A percentile compares a stretch with the other conserved stretches of the same genome.
These are phyloP conservation scores for Peucedramus taeniatus DNA, from an alignment of 2,113 vertebrate species.

Conservation along the genomic window DNA sequence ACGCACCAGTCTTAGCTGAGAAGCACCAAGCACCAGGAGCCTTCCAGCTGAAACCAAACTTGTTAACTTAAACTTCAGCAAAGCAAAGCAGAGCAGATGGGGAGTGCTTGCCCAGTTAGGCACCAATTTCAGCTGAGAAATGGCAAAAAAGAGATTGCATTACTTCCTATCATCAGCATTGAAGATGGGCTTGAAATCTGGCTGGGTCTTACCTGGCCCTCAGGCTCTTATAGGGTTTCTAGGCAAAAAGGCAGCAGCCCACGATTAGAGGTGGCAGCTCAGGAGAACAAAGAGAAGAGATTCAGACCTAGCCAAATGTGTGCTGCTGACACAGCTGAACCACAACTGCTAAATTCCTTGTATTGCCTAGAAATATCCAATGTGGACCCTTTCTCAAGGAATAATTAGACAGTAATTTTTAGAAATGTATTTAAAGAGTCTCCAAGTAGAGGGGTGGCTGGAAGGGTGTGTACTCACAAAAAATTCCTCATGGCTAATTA, in stretches of 20 bases:
- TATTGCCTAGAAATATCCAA: not conserved
- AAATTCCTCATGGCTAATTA: not conserved
- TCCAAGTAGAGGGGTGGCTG: not conserved
- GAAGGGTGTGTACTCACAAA: not conserved
- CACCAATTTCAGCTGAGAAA: constrained; percentile 46
- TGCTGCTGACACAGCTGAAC: not conserved
- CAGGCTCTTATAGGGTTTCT: constrained; percentile 1
- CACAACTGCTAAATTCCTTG: not conserved
- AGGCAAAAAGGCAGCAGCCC: not conserved
- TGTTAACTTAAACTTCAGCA: constrained; percentile 55
- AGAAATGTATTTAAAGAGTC: not conserved
- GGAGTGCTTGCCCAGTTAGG: constrained; percentile 17
- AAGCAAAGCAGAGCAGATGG: constrained; percentile 48
- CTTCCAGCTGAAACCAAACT: constrained; percentile 59
- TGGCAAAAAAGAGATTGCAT: constrained; percentile 8
- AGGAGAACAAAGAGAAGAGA: not conserved
- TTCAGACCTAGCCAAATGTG: not conserved
- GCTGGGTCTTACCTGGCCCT: not conserved
- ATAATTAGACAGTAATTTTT: not conserved
- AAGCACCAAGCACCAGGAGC: constrained; percentile 45
- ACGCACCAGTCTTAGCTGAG: constrained; percentile 21
- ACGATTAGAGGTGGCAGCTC: not conserved
- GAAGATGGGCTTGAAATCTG: not conserved
- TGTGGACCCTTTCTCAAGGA: not conserved
- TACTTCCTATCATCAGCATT: constrained; percentile 16